Evolutionary conservation across 2,888 invertebrate species (phyloP).

Genomic region (Sialis lutaria): DNA sequence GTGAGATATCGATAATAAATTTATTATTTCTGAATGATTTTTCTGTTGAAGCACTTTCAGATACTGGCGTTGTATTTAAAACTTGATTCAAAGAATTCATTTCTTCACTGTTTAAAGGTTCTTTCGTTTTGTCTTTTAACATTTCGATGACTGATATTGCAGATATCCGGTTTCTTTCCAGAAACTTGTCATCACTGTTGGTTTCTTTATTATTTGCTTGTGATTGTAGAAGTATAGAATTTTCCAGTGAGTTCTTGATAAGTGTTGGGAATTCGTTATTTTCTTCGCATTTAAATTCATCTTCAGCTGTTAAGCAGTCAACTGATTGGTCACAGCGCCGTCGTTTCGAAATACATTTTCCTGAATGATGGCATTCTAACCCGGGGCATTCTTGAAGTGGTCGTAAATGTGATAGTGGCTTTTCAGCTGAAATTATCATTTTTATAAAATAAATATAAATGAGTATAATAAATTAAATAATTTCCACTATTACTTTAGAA

Average conservation of each 20-base stretch:
- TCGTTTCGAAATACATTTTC: constrained; percentile 46
- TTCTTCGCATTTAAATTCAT: constrained; percentile 49
- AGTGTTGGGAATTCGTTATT: background rate
- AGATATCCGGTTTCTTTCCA: constrained; percentile 5
- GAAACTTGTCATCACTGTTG: constrained; percentile 14
- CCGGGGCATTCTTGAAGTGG: constrained; percentile 55
- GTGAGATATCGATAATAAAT: no score
- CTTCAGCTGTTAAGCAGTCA: constrained; percentile 65
- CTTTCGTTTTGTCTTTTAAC: background rate
- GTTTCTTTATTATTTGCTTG: constrained; percentile 6
- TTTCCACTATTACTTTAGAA: background rate
- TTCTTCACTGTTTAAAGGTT: background rate
- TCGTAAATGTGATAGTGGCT: constrained; percentile 26
- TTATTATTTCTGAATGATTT: no score
- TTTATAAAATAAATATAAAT: background rate
- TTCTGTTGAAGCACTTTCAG: no score
- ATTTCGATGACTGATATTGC: no score
- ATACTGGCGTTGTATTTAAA: no score
- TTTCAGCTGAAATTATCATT: constrained; percentile 25
- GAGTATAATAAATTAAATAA: no score
- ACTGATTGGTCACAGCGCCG: constrained; percentile 53
- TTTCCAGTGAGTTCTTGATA: background rate
- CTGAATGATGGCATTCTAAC: constrained; percentile 38
- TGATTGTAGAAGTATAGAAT: no score
- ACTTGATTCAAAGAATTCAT: background rate